phyloP scores from a whole-genome alignment of 2,113 vertebrate genomes.

The Brachypodius melanocephalos region DNA sequence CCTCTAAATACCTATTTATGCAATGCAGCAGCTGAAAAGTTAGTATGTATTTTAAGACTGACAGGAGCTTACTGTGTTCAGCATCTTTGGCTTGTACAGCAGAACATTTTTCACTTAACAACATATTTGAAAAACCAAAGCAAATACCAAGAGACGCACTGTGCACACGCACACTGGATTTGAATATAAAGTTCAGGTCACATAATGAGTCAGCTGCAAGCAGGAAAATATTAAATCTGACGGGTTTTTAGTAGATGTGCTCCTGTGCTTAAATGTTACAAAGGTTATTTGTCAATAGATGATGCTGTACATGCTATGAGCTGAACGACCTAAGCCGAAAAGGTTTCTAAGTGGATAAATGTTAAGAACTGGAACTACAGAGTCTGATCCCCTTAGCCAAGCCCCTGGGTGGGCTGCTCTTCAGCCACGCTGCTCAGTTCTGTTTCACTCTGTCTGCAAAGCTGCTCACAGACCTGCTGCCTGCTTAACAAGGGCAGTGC shows the following conservation, averaged over 20 bases:
- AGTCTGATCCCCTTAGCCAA: neutral
- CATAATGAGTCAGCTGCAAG: neutral
- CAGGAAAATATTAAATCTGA: neutral
- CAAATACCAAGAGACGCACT: neutral
- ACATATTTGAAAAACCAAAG: neutral
- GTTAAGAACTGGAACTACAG: neutral
- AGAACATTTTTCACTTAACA: constrained; percentile 16
- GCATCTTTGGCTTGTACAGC: neutral
- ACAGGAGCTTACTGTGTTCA: neutral
- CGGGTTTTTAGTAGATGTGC: neutral
- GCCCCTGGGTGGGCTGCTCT: neutral
- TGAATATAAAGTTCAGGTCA: constrained; percentile 15
- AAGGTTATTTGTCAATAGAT: neutral
- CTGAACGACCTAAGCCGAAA: neutral
- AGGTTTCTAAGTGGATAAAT: neutral
- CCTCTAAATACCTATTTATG: constrained; percentile 27
- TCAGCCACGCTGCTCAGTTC: neutral
- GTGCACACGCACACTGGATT: neutral
- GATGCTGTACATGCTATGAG: neutral
- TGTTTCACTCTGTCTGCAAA: neutral
- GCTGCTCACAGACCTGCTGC: neutral
- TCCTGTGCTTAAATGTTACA: neutral
- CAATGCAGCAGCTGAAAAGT: neutral
- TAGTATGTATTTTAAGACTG: neutral
- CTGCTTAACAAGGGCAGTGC: neutral